Conservation (phyloP, 2,888 invertebrate genomes). For the Apomyelois bistriatella region DNA sequence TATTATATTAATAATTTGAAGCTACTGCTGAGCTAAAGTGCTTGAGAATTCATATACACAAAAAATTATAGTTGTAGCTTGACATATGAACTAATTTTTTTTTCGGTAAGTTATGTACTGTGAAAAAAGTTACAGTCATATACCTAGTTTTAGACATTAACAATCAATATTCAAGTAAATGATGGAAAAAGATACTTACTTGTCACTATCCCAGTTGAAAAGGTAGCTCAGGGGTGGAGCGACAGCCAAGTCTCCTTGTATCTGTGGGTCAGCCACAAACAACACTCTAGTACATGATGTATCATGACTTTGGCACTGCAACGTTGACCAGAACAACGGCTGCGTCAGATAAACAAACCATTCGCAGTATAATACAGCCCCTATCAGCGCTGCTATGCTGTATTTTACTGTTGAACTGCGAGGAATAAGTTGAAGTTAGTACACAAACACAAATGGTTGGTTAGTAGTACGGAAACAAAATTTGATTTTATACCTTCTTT, state of each 20-base stretch:
- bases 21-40: no score
- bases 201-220: slow-evolving; percentile 93
- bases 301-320: slow-evolving; percentile 64
- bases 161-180: neutral
- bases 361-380: slow-evolving; percentile 74
- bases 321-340: slow-evolving; percentile 58
- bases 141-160: no score
- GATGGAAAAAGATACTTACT: slow-evolving; percentile 67
- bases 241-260: slow-evolving; percentile 90
- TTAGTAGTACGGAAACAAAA: neutral
- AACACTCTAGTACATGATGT: slow-evolving; percentile 82
- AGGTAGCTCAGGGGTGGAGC: slow-evolving; percentile 83
- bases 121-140: no score
- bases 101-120: no score
- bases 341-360: slow-evolving; percentile 72
- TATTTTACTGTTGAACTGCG: slow-evolving; percentile 56
- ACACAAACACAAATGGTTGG: neutral
- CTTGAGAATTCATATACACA: no score
- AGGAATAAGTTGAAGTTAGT: slow-evolving; percentile 7
- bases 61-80: no score
- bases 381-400: slow-evolving; percentile 41
- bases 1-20: no score
- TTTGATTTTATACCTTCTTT: slow-evolving; percentile 40
- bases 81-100: no score
- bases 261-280: slow-evolving; percentile 94